phyloP scores from a whole-genome alignment of 2,113 vertebrate species.

The Acrocephalus kingi region DNA sequence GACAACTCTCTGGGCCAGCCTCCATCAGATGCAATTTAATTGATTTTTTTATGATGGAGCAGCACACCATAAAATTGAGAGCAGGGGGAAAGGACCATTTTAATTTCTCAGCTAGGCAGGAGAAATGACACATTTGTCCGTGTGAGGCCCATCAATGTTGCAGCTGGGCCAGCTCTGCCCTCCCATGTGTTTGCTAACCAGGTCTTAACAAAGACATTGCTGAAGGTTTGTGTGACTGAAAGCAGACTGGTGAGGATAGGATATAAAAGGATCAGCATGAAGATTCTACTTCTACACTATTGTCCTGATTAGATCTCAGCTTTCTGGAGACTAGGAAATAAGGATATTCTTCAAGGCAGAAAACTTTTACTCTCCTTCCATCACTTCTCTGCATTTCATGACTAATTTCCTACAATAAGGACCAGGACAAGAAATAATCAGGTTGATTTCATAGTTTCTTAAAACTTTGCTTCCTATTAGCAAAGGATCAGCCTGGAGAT shows the following conservation, averaged over 20 bases:
- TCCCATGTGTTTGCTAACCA: not conserved
- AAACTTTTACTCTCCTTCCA: not conserved
- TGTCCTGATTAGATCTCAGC: not conserved
- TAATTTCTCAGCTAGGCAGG: not conserved
- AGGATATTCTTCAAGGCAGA: not conserved
- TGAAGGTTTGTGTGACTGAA: not conserved
- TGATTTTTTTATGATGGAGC: not conserved
- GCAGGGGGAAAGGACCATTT: not conserved
- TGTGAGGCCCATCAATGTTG: not conserved
- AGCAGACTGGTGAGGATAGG: not conserved
- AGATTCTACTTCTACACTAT: not conserved
- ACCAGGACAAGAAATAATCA: not conserved
- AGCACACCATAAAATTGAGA: constrained; percentile 14
- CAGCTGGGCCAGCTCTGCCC: not conserved
- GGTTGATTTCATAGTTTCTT: not conserved
- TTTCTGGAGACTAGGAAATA: not conserved
- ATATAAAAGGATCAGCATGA: not conserved
- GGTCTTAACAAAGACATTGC: not conserved
- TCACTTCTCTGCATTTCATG: not conserved
- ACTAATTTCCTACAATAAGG: not conserved
- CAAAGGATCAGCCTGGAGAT: not conserved
- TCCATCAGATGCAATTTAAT: not conserved
- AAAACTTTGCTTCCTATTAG: not conserved
- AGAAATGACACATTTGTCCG: not conserved
- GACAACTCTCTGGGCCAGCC: not conserved